Evolutionary conservation across 2,113 vertebrate species (phyloP), one percentile per base, ranked within the genome.

Genomic region (Crotalus viridis): DNA sequence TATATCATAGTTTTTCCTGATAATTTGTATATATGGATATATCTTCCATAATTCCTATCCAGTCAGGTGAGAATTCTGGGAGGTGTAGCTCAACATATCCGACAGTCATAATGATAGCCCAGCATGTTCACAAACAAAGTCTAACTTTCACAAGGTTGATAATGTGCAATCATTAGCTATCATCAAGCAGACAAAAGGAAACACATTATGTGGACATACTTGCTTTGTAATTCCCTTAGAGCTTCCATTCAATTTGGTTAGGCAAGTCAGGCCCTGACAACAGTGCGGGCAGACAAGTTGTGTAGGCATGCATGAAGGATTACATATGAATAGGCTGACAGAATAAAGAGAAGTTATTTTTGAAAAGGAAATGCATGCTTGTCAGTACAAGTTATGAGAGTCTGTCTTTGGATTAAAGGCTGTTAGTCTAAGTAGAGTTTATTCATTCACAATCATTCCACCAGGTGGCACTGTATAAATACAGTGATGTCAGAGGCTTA

Each of bases 381-480:
- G 87, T 88, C 52, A 54, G 26, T 17, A 54, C 51, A 88, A 54
- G 51, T n/a, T 88, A n/a, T 55, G 87, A 13, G 13, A 87, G 24
- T 28, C 48, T 69, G 57, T 54, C 19, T 88, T 59, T 88, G 59
- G 24, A 26, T 17, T 54, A 33, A 54, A 9, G n/a, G 54, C 17
- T 10, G 26, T 88, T 52, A 51, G 55, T 26, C 17, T 69, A 92
- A 92, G 13, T 43, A 81, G 4, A 74, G 13, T 13, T 24, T 19
- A 51, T 51, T 61, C 46, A 91, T 4, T 86, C 43, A 87, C 26
- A 91, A 46, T 8, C 26, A 10, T 56, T 92, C 91, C 91, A 81
- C 91, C 51, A 92, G 91, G 19, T 92, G 91, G 91, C 87, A 81
- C 91, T 81, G 51, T 81, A 52, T 52, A 64, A 51, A 88, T 91